phyloP scores from a whole-genome alignment of 2,797 vertebrate species.

The Pangasius mekongensis region DNA sequence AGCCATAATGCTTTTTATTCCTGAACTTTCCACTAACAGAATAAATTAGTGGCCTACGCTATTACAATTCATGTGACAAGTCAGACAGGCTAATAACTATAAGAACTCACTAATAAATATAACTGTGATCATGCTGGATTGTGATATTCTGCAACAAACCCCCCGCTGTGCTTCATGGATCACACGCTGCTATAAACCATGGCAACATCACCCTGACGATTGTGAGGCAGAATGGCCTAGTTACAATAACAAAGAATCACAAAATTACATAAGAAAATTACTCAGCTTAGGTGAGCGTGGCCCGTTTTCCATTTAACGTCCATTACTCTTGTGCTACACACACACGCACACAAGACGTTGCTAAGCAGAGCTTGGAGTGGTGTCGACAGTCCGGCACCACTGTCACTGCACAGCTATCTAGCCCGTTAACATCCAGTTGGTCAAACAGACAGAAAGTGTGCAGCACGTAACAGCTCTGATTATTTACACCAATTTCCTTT shows the following conservation, averaged over 20 bases:
- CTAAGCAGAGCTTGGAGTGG: background rate
- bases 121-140: background rate
- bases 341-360: background rate
- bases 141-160: background rate
- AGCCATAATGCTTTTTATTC: too few species aligned
- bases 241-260: slow-evolving; percentile 2
- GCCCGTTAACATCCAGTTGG: background rate
- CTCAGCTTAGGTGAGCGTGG: slow-evolving; percentile 54
- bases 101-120: background rate
- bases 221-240: background rate
- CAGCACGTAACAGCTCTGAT: background rate
- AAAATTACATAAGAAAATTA: slow-evolving; percentile 70
- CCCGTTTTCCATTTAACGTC: background rate
- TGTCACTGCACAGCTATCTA: background rate
- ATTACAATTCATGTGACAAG: background rate
- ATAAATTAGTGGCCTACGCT: too few species aligned
- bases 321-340: background rate
- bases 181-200: background rate
- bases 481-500: background rate
- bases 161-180: background rate
- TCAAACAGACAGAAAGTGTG: background rate
- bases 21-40: too few species aligned
- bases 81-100: background rate
- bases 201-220: background rate
- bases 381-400: background rate